Base-by-base conservation (phyloP, 2,888 invertebrate species). In the Macrostomum cliftonense region DNA sequence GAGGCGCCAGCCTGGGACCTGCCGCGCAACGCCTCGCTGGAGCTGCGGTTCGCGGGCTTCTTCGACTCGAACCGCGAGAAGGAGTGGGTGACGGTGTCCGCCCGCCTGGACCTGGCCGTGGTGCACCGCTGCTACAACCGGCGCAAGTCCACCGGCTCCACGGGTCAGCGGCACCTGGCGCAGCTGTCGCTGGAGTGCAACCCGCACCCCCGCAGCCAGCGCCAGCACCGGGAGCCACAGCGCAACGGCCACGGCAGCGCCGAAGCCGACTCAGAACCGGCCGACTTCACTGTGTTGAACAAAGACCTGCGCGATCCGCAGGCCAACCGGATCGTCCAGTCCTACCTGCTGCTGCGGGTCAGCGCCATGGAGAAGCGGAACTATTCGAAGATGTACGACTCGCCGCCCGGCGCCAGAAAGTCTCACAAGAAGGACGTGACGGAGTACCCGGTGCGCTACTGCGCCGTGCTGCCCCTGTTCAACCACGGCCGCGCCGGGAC, bases 1-100 rank as follows among this genome's bases (percentile, higher is more conserved):
- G 28, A 28, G 28, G 9, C 28, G 28, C 28, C 28, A 28, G 28
- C 28, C 28, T 40, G 40, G 16, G 40, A 40, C 9, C 9, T 40
- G 16, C 40, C 40, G 17, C 20, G 16, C 40, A 40, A 43, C 28
- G 43, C 19, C 19, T n/a, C 28, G 14, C 43, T 43, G 21, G 28
- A 28, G 43, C 19, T 43, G 14, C 19, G 19, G 7, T 47, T 47
- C 17, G 48, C 28, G 9, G 47, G 47, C 16, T 47, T 47, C 46
- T 47, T 47, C 19, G 47, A 47, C 48, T 45, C 43, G 14, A 28
- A 17, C 21, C 43, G 37, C 7, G 47, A 47, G 48, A 42, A 20
- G 12, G 42, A 47, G 46, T 47, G 47, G 47, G 40, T 28, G 19
- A 47, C 47, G 20, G 40, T 40, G 40, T 16, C 16, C 16, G 40